Evolutionary conservation across 2,113 vertebrate species (phyloP).

Genomic region (Blennius ocellaris): DNA sequence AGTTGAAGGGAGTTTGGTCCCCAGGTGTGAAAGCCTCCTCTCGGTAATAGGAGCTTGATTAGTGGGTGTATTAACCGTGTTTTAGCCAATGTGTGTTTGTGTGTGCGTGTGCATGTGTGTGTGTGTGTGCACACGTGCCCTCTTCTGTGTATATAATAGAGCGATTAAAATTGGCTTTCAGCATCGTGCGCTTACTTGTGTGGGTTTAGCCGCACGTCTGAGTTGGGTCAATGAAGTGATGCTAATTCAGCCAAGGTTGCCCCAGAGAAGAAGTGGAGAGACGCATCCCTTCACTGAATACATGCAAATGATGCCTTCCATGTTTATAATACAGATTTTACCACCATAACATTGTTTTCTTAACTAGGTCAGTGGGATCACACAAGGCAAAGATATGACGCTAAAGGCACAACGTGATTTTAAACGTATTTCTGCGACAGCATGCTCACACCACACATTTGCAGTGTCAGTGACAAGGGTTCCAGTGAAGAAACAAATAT

Average conservation of each 20-base stretch:
- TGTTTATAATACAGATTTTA: slow-evolving; percentile 35
- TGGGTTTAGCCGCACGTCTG: slow-evolving; percentile 16
- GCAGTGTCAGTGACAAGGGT: slow-evolving; percentile 10
- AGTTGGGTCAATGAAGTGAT: slow-evolving; percentile 40
- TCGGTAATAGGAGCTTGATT: slow-evolving; percentile 76
- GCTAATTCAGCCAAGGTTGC: slow-evolving; percentile 42
- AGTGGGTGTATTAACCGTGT: slow-evolving; percentile 60
- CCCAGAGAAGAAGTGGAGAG: slow-evolving; percentile 33
- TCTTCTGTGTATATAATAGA: slow-evolving; percentile 10
- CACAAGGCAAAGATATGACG: slow-evolving; percentile 18
- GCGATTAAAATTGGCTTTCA: slow-evolving; percentile 40
- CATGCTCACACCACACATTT: slow-evolving; percentile 5
- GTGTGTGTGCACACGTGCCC: background rate
- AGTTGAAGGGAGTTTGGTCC: slow-evolving; percentile 69
- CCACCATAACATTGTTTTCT: slow-evolving; percentile 38
- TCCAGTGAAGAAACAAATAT: background rate
- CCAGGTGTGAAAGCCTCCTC: slow-evolving; percentile 73
- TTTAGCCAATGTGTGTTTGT: slow-evolving; percentile 36
- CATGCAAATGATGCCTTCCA: slow-evolving; percentile 53
- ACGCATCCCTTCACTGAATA: slow-evolving; percentile 33
- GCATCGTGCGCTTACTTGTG: slow-evolving; percentile 38
- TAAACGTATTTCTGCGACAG: background rate
- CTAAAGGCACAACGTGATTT: slow-evolving; percentile 10
- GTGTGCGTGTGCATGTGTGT: slow-evolving; percentile 8
- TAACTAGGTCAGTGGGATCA: slow-evolving; percentile 56